Evolutionary conservation across 1,140 invertebrate species (phyloP).

Genomic region (Atta texana): DNA sequence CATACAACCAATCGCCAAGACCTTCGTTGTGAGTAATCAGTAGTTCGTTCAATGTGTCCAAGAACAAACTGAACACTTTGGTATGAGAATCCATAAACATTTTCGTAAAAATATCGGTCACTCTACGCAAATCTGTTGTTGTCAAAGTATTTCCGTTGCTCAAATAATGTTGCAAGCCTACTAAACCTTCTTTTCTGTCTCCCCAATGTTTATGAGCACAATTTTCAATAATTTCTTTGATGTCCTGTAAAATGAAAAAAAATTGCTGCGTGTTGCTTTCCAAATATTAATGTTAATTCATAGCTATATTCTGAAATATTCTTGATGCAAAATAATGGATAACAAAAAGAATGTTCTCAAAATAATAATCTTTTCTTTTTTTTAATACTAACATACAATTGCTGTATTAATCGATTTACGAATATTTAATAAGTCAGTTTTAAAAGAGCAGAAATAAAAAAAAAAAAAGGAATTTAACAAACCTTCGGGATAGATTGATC

Average conservation of each 20-base stretch:
- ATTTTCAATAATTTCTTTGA: constrained; percentile 95
- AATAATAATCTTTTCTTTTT: not conserved
- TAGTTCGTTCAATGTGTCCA: constrained; percentile 96
- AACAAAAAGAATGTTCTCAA: not conserved
- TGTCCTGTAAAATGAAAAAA: constrained; percentile 88
- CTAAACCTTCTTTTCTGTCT: constrained; percentile 96
- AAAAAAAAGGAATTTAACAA: constrained; percentile 77
- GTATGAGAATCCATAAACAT: constrained; percentile 99
- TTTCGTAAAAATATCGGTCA: constrained; percentile 96
- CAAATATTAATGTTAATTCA: not conserved
- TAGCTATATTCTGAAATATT: not conserved
- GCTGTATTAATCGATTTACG: not conserved
- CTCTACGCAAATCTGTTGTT: constrained; percentile 90
- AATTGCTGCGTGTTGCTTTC: not conserved
- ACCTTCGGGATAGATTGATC: constrained; percentile 88
- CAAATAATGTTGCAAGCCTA: constrained; percentile 92
- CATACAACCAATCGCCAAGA: constrained; percentile 96
- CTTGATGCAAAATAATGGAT: not conserved
- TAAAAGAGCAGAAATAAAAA: constrained; percentile 62
- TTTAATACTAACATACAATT: not conserved
- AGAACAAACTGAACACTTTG: constrained; percentile 96
- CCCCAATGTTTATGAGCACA: constrained; percentile 96
- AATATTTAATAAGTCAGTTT: constrained; percentile 27
- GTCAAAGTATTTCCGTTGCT: constrained; percentile 90
- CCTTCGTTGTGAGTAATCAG: constrained; percentile 94